Evolutionary conservation across 2,797 vertebrate species (phyloP), one percentile per base, ranked within the genome.

Genomic region (Crypturellus tataupa): DNA sequence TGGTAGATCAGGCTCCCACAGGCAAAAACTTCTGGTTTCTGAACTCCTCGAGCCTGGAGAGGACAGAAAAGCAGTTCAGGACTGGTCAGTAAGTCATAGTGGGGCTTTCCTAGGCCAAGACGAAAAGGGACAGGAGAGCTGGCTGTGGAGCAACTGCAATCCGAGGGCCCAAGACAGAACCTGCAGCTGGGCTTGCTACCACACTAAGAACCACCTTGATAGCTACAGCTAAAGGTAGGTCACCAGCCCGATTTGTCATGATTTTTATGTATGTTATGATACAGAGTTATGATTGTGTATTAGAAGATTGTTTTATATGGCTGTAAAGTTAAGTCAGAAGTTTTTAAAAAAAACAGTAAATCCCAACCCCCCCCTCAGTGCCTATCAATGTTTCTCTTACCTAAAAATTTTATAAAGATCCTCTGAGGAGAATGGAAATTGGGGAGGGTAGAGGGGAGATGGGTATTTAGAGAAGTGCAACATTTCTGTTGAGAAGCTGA

Each of bases 311-410:
- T 6, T 51, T 56, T 10, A 20, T 17, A 9, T 2, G 27, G 20
- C 6, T 7, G 2, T 49, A 42, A 85, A 87, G 72, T 14, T 58
- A 35, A 62, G 67, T 21, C 53, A 64, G 23, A 4, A 23, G 6
- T 14, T 76, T 20, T 76, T 70, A 62, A 59, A 29, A 55, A 37
- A 70, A 68, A 58, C 19, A 55, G 7, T 5, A 55, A 63, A 82
- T 47, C 2, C 4, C 25, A 70, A 77, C 27, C 7, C 15, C 27
- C 7, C 15, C 47, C 9, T 8, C 0, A 0, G 5, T 20, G 21
- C 49, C 46, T 27, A 39, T 53, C 27, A 65, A 55, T 35, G 18
- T 81, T 94, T 81, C 14, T 84, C 42, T 63, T 20, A 35, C 12
- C 9, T 40, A 88, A 67, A 75, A 49, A 39, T 37, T 58, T 72